Percentiles rank a stretch among this genome's conserved stretches.
Conservation (phyloP, 2,888 invertebrate species). For the Cosmorhoe ocellata region DNA sequence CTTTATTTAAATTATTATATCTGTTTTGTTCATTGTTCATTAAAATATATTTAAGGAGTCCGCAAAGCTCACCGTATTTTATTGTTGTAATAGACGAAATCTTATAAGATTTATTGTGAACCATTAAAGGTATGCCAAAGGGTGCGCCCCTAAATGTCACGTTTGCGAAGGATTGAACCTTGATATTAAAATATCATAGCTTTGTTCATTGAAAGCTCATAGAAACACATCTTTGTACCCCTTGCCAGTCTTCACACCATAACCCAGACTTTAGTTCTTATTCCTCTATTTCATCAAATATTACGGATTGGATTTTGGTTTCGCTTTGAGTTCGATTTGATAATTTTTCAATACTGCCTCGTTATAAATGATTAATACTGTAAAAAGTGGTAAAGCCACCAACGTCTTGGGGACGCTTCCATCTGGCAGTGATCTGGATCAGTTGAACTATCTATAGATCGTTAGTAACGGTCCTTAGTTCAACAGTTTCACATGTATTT, state of each 20-base stretch:
- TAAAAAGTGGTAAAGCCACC: too few relatives aligned
- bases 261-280: too few relatives aligned
- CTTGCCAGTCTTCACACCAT: not conserved
- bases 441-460: too few relatives aligned
- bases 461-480: too few relatives aligned
- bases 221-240: slow-evolving; percentile 6
- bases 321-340: too few relatives aligned
- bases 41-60: not conserved
- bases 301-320: too few relatives aligned
- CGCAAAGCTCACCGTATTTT: not conserved
- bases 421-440: too few relatives aligned
- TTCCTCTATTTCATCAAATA: too few relatives aligned
- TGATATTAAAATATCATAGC: slow-evolving; percentile 29
- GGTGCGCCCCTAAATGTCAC: slow-evolving; percentile 28
- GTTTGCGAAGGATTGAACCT: slow-evolving; percentile 26
- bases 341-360: too few relatives aligned
- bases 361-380: too few relatives aligned
- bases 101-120: slow-evolving; percentile 18
- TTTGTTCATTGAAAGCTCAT: slow-evolving; percentile 8
- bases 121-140: slow-evolving; percentile 25
- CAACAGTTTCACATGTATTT: too few relatives aligned
- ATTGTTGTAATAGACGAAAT: slow-evolving; percentile 14
- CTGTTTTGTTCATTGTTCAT: not conserved
- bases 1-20: not conserved
- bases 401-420: too few relatives aligned